Conservation (phyloP, 2,888 invertebrate genomes). For the Phlogophora meticulosa region DNA sequence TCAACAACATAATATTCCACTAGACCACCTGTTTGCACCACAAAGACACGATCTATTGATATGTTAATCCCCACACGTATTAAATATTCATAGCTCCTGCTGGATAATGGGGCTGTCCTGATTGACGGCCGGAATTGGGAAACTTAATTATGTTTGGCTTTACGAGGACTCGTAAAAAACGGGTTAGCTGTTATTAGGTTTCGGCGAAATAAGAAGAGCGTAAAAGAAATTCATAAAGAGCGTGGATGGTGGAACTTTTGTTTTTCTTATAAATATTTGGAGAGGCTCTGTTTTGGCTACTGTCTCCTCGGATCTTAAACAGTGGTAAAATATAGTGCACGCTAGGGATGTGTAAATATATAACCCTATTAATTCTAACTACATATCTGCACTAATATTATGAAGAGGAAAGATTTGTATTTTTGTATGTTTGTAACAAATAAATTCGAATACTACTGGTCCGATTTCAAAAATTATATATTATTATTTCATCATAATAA, state of each 20-base stretch:
- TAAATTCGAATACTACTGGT: too few relatives aligned
- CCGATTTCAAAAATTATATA: too few relatives aligned
- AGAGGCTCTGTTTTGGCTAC: too few relatives aligned
- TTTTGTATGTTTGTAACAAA: too few relatives aligned
- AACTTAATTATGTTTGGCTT: slow-evolving; percentile 61
- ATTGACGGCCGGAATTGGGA: slow-evolving; percentile 51
- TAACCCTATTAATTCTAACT: too few relatives aligned
- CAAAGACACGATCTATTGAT: slow-evolving; percentile 13
- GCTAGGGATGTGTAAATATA: too few relatives aligned
- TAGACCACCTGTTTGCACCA: slow-evolving; percentile 27
- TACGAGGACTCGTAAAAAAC: slow-evolving; percentile 63
- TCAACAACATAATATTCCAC: too few relatives aligned
- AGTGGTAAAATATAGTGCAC: too few relatives aligned
- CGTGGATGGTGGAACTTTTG: not conserved
- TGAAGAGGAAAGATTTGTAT: too few relatives aligned
- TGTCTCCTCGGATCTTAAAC: too few relatives aligned
- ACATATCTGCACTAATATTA: too few relatives aligned
- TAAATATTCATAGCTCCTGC: slow-evolving; percentile 54
- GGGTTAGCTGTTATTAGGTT: slow-evolving; percentile 53
- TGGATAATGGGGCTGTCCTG: slow-evolving; percentile 36
- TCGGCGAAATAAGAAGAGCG: slow-evolving; percentile 25
- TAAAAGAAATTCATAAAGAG: slow-evolving; percentile 16
- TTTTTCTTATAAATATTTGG: not conserved
- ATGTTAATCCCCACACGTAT: slow-evolving; percentile 39
- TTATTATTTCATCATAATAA: too few relatives aligned